Base-by-base conservation (phyloP, 1,140 invertebrate genomes). In the Nephila pilipes region DNA sequence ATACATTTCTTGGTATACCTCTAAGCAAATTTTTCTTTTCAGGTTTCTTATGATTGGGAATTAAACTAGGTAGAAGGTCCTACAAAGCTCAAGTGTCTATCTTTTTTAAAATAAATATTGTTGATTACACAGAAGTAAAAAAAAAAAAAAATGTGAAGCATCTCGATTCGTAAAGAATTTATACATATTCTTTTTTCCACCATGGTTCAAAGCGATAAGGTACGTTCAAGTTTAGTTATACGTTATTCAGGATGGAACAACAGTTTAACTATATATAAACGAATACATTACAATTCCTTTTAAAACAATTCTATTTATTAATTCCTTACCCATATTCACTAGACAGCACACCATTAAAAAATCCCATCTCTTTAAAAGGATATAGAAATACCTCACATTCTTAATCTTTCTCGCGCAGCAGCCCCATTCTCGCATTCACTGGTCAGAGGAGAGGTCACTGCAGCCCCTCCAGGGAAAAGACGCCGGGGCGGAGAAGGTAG, bases 401-500 rank as follows among this genome's bases (percentile, higher is more conserved):
- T 69, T 69, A 69, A 65, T 69, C 69, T 75, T 29, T 36, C 69
- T 16, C 12, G 29, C 32, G 36, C 69, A 75, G 69, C 36, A 36
- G 29, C 69, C 3, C 69, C 69, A 36, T 65, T 65, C 22, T 65
- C 63, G 25, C 63, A n/a, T 25, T 65, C 25, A 75, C 2, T 75
- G 69, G 69, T 75, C 69, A 75, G 69, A 75, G 69, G 69, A 75
- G 69, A 75, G 69, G 69, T 75, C 69, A 75, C 29, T 32, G 25
- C 29, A 32, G 69, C 32, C 29, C 69, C 32, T 29, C 69, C 18
- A 29, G 69, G 69, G 69, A 75, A 81, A 81, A 55, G 38, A 46
- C 12, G 75, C 29, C 38, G 75, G 75, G 75, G 75, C 75, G 75
- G 32, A 75, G 69, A 81, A 38, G 80, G 46, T n/a, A 2, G 20